These are phyloP conservation scores for Cuculus canorus DNA, from an alignment of 2,797 vertebrate species.

Conservation along the genomic window DNA sequence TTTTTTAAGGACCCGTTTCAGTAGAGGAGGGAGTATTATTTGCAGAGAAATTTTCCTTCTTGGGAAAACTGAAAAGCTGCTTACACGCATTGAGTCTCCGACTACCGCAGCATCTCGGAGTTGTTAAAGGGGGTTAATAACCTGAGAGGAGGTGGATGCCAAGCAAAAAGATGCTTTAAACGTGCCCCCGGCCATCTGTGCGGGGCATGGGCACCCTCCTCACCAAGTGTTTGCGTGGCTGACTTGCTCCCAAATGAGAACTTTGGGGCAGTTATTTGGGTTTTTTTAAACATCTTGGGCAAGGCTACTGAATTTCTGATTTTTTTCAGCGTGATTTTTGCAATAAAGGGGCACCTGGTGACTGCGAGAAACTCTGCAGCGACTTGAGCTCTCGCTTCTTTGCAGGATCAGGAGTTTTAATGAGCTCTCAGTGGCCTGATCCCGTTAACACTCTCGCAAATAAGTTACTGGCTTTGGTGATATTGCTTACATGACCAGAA, in stretches of 20 bases:
- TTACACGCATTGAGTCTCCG: constrained; percentile 58
- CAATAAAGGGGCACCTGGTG: constrained; percentile 7
- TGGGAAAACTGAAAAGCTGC: constrained; percentile 65
- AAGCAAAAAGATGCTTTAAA: neutral
- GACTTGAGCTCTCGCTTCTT: neutral
- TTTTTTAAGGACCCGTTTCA: neutral
- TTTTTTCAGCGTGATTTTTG: neutral
- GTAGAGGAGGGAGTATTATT: constrained; percentile 47
- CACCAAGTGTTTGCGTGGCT: neutral
- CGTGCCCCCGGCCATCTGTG: no score
- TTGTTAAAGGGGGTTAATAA: constrained; percentile 34
- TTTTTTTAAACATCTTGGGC: constrained; percentile 13
- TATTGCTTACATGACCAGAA: neutral
- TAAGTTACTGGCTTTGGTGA: neutral
- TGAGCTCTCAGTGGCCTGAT: constrained; percentile 10
- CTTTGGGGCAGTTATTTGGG: constrained; percentile 13
- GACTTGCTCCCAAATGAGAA: neutral
- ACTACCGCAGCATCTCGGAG: constrained; percentile 50
- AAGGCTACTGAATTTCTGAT: neutral
- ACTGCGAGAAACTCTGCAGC: neutral
- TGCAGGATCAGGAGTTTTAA: neutral
- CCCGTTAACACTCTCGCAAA: neutral
- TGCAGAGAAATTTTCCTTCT: constrained; percentile 64
- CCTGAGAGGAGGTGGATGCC: neutral
- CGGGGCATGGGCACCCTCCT: neutral